Evolutionary conservation across 2,113 vertebrate genomes (phyloP).

Genomic region (Barbus barbus): DNA sequence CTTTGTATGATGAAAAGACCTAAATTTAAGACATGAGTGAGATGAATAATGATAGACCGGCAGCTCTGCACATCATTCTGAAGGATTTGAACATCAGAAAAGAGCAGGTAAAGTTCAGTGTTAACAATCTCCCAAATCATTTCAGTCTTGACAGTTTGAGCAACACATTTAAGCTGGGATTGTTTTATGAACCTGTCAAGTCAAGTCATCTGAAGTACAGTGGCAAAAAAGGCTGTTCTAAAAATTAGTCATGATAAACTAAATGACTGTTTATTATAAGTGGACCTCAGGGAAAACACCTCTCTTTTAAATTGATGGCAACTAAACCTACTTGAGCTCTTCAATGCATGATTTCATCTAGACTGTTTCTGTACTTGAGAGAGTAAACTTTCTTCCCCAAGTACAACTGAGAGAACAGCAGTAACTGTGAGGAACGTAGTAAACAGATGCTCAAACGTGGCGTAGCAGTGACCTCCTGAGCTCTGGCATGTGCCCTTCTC

Average conservation of each 20-base stretch:
- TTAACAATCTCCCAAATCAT: not conserved
- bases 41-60: not conserved
- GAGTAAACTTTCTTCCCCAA: not conserved
- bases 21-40: not conserved
- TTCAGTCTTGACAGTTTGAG: not conserved
- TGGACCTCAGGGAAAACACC: not conserved
- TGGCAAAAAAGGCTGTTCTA: no score
- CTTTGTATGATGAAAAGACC: not conserved
- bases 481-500: conserved; percentile 30
- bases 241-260: not conserved
- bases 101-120: not conserved
- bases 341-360: not conserved
- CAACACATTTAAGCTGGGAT: not conserved
- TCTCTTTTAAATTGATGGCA: not conserved
- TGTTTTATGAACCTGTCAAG: conserved; percentile 12
- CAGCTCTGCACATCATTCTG: conserved; percentile 4
- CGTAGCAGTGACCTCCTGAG: conserved; percentile 16
- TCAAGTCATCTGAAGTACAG: not conserved
- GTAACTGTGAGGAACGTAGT: conserved; percentile 33
- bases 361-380: not conserved
- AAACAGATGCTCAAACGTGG: conserved; percentile 38
- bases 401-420: conserved; percentile 4
- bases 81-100: not conserved
- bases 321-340: not conserved
- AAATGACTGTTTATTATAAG: not conserved